Evolutionary conservation across 2,888 invertebrate species (phyloP).

Genomic region (Ochropleura plecta): DNA sequence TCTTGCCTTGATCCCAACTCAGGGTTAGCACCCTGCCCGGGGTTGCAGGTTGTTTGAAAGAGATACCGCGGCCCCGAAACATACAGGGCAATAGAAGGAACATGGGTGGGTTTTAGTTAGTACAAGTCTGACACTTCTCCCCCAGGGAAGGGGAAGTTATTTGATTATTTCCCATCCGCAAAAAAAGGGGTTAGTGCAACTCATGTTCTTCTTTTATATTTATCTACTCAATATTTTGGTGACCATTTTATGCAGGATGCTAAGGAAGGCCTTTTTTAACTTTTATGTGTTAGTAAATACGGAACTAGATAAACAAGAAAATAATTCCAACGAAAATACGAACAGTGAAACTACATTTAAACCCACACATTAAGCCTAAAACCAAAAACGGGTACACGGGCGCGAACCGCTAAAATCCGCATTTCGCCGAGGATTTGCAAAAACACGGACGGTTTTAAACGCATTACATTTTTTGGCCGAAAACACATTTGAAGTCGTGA

Average conservation of each 20-base stretch:
- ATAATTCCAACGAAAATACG: not conserved
- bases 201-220: not conserved
- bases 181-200: not conserved
- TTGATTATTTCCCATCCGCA: too few species aligned
- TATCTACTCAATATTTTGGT: not conserved
- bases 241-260: not conserved
- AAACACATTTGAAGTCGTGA: conserved; percentile 50
- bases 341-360: conserved; percentile 39
- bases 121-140: too few species aligned
- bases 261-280: not conserved
- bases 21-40: too few species aligned
- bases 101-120: too few species aligned
- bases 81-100: too few species aligned
- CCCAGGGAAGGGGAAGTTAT: too few species aligned
- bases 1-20: not conserved
- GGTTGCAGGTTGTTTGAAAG: too few species aligned
- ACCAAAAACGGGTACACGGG: conserved; percentile 39
- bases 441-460: conserved; percentile 59
- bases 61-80: too few species aligned
- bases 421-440: conserved; percentile 58
- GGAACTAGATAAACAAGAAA: conserved; percentile 10
- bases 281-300: not conserved
- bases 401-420: conserved; percentile 44
- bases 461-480: conserved; percentile 59
- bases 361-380: conserved; percentile 45